Base-by-base conservation (phyloP, 2,888 invertebrate genomes). In the Leptinotarsa rubiginosa region DNA sequence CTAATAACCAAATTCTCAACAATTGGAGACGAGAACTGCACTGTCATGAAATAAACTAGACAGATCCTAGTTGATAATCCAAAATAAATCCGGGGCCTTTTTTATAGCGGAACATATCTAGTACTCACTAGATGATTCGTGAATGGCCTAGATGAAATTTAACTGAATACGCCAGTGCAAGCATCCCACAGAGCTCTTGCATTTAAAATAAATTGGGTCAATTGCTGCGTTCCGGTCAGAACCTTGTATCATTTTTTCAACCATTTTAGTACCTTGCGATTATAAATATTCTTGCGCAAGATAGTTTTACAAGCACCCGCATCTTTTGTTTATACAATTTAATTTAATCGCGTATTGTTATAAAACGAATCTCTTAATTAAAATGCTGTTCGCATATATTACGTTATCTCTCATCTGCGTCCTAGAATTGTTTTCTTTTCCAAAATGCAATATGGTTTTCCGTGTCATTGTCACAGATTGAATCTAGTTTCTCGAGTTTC, bases 191-290 rank as follows among this genome's bases (percentile, higher is more conserved):
- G 65, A 68, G 73, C 54, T 76, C 71, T 78, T 72, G 78, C 70
- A 73, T 74, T 75, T 73, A 70, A 75, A 73, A 75, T 75, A 73
- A 83, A 81, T 83, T 83, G 78, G 83, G 81, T 83, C 83, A 83
- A 83, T 83, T 82, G 81, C 80, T 74, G 56, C 80, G 82, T 82
- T 83, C 82, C 83, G 82, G 82, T 78, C 81, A 77, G 67, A 82
- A 79, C 83, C 83, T 82, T 82, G 83, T 81, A 73, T 81, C 78
- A 72, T 75, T 80, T 83, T 80, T 81, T 78, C 65, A 67, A 66
- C 47, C 65, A 41, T 20, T 49, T 71, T 56, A 22, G 54, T 54
- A 78, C 78, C 76, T 78, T 75, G 76, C 65, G 20, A 67, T 67
- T 74, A 74, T 59, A 75, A 65, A 68, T 47, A 41, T 67, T 62